A percentile compares a stretch with the other conserved stretches of the same genome.
These are phyloP conservation scores for Sarcophilus harrisii DNA, from an alignment of 2,797 vertebrate genomes.

Conservation along the genomic window DNA sequence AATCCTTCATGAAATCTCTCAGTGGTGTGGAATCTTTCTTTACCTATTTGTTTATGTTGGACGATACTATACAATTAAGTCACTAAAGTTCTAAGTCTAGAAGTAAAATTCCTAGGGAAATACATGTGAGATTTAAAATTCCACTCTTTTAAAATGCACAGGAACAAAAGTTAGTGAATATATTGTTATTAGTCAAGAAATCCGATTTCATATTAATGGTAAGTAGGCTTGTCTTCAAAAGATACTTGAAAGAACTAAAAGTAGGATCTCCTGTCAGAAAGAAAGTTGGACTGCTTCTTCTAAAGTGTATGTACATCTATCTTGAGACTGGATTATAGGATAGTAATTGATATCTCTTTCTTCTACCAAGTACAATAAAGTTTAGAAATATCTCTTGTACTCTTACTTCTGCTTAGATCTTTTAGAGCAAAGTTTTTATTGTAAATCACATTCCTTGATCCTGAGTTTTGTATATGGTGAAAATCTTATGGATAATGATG, in stretches of 20 bases:
- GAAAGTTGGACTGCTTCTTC: not conserved
- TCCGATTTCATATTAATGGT: not conserved
- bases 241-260: slow-evolving; percentile 29
- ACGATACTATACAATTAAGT: slow-evolving; percentile 60
- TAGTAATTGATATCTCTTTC: slow-evolving; percentile 31
- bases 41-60: slow-evolving; percentile 72
- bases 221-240: slow-evolving; percentile 46
- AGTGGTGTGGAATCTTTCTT: slow-evolving; percentile 68
- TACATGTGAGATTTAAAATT: slow-evolving; percentile 41
- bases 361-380: slow-evolving; percentile 14
- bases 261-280: not conserved
- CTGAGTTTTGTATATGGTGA: not conserved
- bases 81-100: slow-evolving; percentile 45
- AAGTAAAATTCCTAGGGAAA: slow-evolving; percentile 39
- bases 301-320: not conserved
- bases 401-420: not conserved
- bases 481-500: slow-evolving; percentile 13
- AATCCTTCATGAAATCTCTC: slow-evolving; percentile 78
- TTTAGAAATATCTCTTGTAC: not conserved
- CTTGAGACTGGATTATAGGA: slow-evolving; percentile 14
- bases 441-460: slow-evolving; percentile 23
- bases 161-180: slow-evolving; percentile 18
- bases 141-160: slow-evolving; percentile 47
- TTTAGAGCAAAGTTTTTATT: slow-evolving; percentile 32
- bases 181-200: slow-evolving; percentile 32